Percentiles rank a stretch among this genome's conserved stretches.
Conservation (phyloP, 30 jellyfish, hydroid and myxozoan species). For the Mastigias papua region DNA sequence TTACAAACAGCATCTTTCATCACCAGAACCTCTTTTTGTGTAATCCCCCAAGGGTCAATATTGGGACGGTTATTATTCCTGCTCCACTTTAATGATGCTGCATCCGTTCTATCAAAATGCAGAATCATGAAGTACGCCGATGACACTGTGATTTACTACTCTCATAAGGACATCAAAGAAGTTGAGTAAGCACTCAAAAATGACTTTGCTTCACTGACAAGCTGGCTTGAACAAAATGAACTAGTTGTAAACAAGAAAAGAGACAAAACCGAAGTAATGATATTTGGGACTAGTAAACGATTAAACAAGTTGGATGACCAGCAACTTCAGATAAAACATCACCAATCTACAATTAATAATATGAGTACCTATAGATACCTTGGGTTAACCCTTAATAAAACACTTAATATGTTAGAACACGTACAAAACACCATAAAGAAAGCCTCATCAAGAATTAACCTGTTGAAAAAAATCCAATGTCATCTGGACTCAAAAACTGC, state of each 20-base stretch:
- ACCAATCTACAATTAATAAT: conserved; percentile 18
- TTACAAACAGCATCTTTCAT: conserved; percentile 43
- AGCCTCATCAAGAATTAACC: conserved; percentile 36
- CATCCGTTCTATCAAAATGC: conserved; percentile 33
- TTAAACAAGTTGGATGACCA: no score
- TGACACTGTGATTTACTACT: no score
- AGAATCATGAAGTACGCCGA: conserved; percentile 32
- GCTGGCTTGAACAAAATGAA: conserved; percentile 37
- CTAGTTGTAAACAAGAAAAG: conserved; percentile 33
- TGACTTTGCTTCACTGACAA: conserved; percentile 39
- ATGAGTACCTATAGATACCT: conserved; percentile 34
- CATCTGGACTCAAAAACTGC: conserved; percentile 35
- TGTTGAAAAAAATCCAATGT: conserved; percentile 28
- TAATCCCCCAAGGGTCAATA: conserved; percentile 47
- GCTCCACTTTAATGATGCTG: conserved; percentile 42
- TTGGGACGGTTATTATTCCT: conserved; percentile 47
- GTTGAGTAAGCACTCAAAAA: conserved; percentile 26
- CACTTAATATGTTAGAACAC: conserved; percentile 62
- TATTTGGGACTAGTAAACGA: no score
- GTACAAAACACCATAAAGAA: conserved; percentile 34
- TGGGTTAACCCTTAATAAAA: conserved; percentile 41
- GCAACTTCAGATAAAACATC: conserved; percentile 31
- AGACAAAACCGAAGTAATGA: conserved; percentile 20
- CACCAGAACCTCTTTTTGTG: conserved; percentile 36
- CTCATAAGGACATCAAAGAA: conserved; percentile 34